These are phyloP conservation scores for Otus sunia DNA, from an alignment of 2,113 vertebrate genomes.

Conservation along the genomic window DNA sequence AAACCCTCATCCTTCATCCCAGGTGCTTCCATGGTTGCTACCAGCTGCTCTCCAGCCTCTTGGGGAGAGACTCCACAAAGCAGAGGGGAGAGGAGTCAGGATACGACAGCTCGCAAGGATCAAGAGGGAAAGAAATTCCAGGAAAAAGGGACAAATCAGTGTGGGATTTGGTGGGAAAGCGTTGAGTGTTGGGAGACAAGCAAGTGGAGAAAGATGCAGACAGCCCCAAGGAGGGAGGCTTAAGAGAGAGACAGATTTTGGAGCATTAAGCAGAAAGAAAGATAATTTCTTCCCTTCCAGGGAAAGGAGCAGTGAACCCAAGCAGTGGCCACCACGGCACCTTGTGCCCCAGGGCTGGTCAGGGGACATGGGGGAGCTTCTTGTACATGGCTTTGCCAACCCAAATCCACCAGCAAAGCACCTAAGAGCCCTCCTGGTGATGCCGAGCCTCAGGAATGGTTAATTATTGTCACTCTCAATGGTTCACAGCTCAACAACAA, in stretches of 20 bases:
- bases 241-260: accelerated
- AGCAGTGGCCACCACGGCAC: neutral
- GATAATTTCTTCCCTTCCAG: neutral
- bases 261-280: neutral
- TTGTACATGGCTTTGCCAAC: neutral
- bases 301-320: neutral
- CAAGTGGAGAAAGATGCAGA: neutral
- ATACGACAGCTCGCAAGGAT: neutral
- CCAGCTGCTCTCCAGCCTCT: neutral
- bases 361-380: neutral
- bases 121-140: neutral
- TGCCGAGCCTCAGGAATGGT: accelerated
- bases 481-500: slow-evolving; percentile 70
- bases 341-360: neutral
- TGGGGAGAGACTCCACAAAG: neutral
- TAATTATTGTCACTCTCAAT: neutral
- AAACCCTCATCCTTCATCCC: neutral
- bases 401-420: neutral
- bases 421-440: accelerated
- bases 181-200: accelerated
- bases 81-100: neutral
- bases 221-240: neutral
- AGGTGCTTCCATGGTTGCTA: accelerated
- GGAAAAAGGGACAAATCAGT: accelerated
- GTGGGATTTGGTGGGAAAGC: neutral